These are phyloP conservation scores for Porites divaricata DNA, from an alignment of 92 coral and sea anemone genomes.

Conservation along the genomic window DNA sequence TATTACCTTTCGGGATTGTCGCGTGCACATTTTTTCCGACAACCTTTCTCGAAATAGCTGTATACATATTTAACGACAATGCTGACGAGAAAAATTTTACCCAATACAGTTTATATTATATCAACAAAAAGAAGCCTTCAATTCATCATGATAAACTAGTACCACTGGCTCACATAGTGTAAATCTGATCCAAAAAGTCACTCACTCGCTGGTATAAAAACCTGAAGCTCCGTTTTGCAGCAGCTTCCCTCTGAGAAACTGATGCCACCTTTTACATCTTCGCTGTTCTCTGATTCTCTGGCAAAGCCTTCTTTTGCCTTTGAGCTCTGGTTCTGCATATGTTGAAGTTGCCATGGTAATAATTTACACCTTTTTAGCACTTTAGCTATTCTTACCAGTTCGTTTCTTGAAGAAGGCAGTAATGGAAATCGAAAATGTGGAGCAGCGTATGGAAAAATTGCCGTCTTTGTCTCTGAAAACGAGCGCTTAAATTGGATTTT, in stretches of 20 bases:
- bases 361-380: background rate
- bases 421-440: background rate
- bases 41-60: too few species aligned
- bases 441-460: too few species aligned
- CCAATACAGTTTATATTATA: too few species aligned
- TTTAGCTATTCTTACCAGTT: background rate
- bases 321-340: background rate
- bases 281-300: too few species aligned
- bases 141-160: too few species aligned
- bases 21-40: too few species aligned
- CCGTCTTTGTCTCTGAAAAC: background rate
- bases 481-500: background rate
- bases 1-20: too few species aligned
- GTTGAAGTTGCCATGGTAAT: slow-evolving; percentile 20
- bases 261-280: background rate
- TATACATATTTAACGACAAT: too few species aligned
- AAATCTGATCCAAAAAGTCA: background rate
- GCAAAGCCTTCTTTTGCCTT: too few species aligned
- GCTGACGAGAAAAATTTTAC: too few species aligned
- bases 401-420: slow-evolving; percentile 8
- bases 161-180: too few species aligned
- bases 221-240: background rate
- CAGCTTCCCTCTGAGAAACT: background rate
- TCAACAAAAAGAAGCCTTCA: too few species aligned
- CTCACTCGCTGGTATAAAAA: background rate